phyloP scores from a whole-genome alignment of 2,797 vertebrate species.

The Poeciliopsis turneri region DNA sequence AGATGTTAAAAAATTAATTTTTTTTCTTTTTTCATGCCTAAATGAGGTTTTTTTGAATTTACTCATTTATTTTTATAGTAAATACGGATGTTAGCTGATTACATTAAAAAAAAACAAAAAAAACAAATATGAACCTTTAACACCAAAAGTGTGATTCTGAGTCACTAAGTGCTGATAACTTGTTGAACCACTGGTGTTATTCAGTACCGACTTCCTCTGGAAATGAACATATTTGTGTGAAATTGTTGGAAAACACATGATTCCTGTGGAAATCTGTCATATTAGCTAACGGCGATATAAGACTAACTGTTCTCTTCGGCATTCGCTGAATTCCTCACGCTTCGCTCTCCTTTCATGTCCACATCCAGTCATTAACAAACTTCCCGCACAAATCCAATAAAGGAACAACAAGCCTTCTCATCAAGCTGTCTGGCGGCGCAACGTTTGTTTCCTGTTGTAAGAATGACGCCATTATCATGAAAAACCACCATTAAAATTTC shows the following conservation, averaged over 20 bases:
- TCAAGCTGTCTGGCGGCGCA: conserved; percentile 26
- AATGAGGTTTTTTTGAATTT: neutral
- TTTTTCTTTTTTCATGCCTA: neutral
- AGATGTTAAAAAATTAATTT: neutral
- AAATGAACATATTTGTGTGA: conserved; percentile 37
- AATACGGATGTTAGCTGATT: neutral
- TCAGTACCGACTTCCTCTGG: conserved; percentile 38
- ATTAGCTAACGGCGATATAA: conserved; percentile 31
- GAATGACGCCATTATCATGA: conserved; percentile 67
- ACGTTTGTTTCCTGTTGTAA: conserved; percentile 60
- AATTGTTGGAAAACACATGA: conserved; percentile 42
- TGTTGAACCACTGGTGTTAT: conserved; percentile 12
- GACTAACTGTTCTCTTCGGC: conserved; percentile 47
- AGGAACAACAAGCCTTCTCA: conserved; percentile 62
- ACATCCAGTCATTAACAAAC: conserved; percentile 61
- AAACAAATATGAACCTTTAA: neutral
- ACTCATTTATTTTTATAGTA: neutral
- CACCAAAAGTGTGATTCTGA: neutral
- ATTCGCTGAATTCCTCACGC: conserved; percentile 52
- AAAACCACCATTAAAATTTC: conserved; percentile 35
- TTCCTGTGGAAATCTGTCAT: conserved; percentile 30
- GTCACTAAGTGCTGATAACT: conserved; percentile 12
- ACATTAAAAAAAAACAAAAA: neutral
- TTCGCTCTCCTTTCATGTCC: conserved; percentile 64
- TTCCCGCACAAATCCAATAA: conserved; percentile 73